Evolutionary conservation across 2,888 invertebrate species (phyloP).

Genomic region (Amphipyra berbera): DNA sequence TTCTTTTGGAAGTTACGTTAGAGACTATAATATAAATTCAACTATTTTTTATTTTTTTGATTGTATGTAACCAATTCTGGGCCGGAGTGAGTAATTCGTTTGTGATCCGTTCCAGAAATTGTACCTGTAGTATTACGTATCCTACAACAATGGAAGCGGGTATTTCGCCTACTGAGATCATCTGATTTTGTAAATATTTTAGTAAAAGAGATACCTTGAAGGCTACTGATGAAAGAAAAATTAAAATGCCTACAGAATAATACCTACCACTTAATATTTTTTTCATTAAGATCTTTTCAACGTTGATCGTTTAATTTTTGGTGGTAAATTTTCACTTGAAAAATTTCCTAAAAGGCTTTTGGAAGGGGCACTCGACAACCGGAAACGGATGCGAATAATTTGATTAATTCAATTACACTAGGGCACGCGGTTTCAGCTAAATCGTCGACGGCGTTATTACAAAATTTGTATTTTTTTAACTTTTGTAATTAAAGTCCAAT

Average conservation of each 20-base stretch:
- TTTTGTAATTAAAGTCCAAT: background rate
- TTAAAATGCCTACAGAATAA: background rate
- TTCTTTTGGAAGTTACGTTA: too few species aligned
- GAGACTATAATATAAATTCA: too few species aligned
- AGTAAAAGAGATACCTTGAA: background rate
- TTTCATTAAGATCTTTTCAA: slow-evolving; percentile 14
- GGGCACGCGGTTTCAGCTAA: slow-evolving; percentile 14
- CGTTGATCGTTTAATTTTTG: slow-evolving; percentile 35
- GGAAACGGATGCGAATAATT: slow-evolving; percentile 64
- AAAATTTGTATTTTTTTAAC: slow-evolving; percentile 2
- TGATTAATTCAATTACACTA: slow-evolving; percentile 63
- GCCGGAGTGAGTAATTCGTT: too few species aligned
- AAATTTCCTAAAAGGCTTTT: slow-evolving; percentile 34
- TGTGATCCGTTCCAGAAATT: too few species aligned
- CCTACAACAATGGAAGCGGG: too few species aligned
- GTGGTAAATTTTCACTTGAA: slow-evolving; percentile 26
- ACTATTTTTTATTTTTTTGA: too few species aligned
- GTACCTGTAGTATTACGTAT: too few species aligned
- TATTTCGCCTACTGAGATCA: too few species aligned
- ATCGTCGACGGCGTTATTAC: slow-evolving; percentile 1
- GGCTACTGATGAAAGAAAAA: background rate
- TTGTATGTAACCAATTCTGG: too few species aligned
- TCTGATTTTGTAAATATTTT: too few species aligned
- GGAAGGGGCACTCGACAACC: slow-evolving; percentile 34
- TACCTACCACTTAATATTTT: slow-evolving; percentile 14